Percentiles rank a stretch among this genome's conserved stretches.
Evolutionary conservation across 2,113 vertebrate genomes (phyloP).

Genomic region (Nansenia antarctica): DNA sequence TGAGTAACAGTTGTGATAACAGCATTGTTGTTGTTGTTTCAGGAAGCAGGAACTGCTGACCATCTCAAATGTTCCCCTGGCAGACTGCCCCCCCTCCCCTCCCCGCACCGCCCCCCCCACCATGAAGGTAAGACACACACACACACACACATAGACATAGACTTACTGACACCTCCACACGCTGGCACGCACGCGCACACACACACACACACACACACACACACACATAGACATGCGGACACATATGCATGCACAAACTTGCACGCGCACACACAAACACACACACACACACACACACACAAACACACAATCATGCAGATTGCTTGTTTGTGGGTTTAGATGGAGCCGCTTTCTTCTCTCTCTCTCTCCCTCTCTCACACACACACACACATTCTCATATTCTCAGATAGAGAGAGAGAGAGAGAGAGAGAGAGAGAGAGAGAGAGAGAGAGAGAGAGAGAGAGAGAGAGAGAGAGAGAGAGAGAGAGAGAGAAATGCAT

Average conservation of each 20-base stretch:
- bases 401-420: too few relatives aligned
- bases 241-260: too few relatives aligned
- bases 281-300: too few relatives aligned
- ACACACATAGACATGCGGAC: background rate
- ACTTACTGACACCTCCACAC: background rate
- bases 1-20: background rate
- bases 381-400: too few relatives aligned
- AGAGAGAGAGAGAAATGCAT: too few relatives aligned
- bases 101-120: slow-evolving; percentile 87
- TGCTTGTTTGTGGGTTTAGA: too few relatives aligned
- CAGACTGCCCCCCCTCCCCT: slow-evolving; percentile 84
- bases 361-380: too few relatives aligned
- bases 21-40: slow-evolving; percentile 30
- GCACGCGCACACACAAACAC: background rate
- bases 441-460: too few relatives aligned
- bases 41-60: slow-evolving; percentile 92
- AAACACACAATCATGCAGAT: too few relatives aligned
- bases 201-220: background rate
- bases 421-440: too few relatives aligned
- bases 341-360: too few relatives aligned
- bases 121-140: slow-evolving; percentile 83
- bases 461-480: too few relatives aligned
- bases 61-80: slow-evolving; percentile 75
- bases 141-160: background rate
- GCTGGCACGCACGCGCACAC: background rate